Percentiles rank a stretch among this genome's conserved stretches.
phyloP scores from a whole-genome alignment of 2,888 invertebrate genomes.

The Phlogophora meticulosa region DNA sequence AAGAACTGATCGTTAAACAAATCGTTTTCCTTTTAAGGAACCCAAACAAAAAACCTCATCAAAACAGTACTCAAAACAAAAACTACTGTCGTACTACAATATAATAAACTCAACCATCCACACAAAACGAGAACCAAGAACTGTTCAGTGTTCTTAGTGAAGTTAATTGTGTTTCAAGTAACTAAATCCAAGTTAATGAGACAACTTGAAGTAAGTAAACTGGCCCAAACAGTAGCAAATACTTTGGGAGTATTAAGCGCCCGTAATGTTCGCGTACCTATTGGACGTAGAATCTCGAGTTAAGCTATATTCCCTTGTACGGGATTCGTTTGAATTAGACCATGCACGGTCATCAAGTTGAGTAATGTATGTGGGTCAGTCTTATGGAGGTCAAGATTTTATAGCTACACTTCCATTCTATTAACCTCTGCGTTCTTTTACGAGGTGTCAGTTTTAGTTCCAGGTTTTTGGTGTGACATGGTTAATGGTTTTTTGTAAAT shows the following conservation, averaged over 20 bases:
- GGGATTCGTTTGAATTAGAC: constrained; percentile 45
- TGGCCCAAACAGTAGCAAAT: constrained; percentile 63
- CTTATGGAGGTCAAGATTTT: constrained; percentile 11
- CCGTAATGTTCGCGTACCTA: constrained; percentile 52
- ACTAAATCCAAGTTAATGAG: constrained; percentile 79
- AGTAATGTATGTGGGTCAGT: constrained; percentile 23
- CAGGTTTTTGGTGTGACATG: neutral
- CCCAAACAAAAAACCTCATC: neutral
- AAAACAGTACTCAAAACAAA: neutral
- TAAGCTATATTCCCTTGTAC: constrained; percentile 46
- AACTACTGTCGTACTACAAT: constrained; percentile 12
- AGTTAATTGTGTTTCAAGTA: constrained; percentile 76
- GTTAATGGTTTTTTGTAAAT: neutral
- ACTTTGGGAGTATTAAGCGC: constrained; percentile 64
- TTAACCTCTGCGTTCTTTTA: constrained; percentile 25
- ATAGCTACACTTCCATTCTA: constrained; percentile 11
- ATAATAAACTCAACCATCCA: constrained; percentile 54
- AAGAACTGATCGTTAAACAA: too few relatives aligned
- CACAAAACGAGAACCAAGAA: constrained; percentile 55
- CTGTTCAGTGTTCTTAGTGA: constrained; percentile 64
- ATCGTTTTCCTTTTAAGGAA: neutral
- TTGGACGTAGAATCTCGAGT: constrained; percentile 48
- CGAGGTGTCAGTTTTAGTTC: constrained; percentile 13
- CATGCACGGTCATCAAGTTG: constrained; percentile 32
- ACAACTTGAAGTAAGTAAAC: constrained; percentile 72